Percentiles rank a stretch among this genome's conserved stretches.
phyloP scores from a whole-genome alignment of 1,140 invertebrate genomes.

The Pogonognathellus flavescens region DNA sequence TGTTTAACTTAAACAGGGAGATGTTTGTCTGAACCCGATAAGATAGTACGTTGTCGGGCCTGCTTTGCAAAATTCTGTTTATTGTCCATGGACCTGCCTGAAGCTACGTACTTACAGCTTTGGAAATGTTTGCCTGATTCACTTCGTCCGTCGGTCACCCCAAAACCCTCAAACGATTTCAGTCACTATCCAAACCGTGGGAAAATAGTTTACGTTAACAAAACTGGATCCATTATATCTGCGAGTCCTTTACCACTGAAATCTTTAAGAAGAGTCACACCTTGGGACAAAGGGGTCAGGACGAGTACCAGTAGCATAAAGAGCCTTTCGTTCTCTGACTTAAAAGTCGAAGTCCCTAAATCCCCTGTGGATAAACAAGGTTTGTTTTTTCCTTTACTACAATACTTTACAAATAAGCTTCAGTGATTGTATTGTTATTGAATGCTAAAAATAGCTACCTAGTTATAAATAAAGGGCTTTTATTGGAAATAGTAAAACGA shows the following conservation, averaged over 20 bases:
- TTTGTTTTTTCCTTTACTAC: neutral
- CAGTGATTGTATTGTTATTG: neutral
- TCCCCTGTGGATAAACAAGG: neutral
- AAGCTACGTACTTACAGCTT: conserved; percentile 52
- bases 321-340: neutral
- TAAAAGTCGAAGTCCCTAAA: neutral
- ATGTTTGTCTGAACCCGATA: neutral
- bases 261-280: neutral
- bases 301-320: too few relatives aligned
- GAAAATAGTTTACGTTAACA: neutral
- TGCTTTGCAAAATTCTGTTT: conserved; percentile 52
- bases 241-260: neutral
- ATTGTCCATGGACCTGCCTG: conserved; percentile 14
- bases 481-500: neutral
- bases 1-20: too few relatives aligned
- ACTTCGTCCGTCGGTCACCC: neutral
- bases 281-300: too few relatives aligned
- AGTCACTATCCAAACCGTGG: neutral
- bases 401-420: too few relatives aligned
- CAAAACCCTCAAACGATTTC: neutral
- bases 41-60: conserved; percentile 16
- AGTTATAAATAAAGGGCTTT: neutral
- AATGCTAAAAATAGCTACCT: neutral
- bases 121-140: conserved; percentile 42
- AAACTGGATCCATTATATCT: neutral